Base-by-base conservation (phyloP, 2,113 vertebrate genomes). In the Bubo scandiacus region DNA sequence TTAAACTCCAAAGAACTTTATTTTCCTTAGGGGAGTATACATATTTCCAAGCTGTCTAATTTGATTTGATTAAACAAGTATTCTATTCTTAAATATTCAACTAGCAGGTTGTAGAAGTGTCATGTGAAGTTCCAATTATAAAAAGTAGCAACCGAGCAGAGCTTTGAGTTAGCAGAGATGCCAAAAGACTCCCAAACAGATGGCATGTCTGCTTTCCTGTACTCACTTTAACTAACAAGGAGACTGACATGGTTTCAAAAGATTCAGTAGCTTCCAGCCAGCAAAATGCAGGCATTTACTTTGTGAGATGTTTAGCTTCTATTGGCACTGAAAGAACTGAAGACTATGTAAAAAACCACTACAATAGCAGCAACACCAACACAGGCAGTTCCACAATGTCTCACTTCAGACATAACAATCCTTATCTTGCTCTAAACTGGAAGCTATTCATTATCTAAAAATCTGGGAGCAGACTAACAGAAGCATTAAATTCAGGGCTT, bases 401-500 rank as follows among this genome's bases (percentile, higher is more conserved):
- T 81, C 70, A 16, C 30, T 66, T 40, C 59, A 95, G 62, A n/a
- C n/a, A 22, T 12, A 75, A 54, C 12, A 65, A 26, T 29, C 47
- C 15, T 52, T 42, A 21, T 18, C 83, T 77, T 91, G 23, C 34
- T 77, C 73, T 87, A 52, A 67, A 34, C 11, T 85, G 58, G n/a
- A 32, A 83, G 34, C 17, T 65, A 61, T 38, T 73, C n/a, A 38
- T 47, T 27, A 32, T 43, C 72, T 72, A 62, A 92, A 88, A 87
- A 80, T 59, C 34, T 52, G 58, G 32, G 51, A 91, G 52, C 54
- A 96, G 29, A 80, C 45, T 75, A 93, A 86, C 25, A 92, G 87
- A 94, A 87, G 40, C 77, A 90, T 45, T 92, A 86, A 75, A 90
- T 6, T 27, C 51, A 79, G 13, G 40, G 20, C 45, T 86, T 68